A percentile compares a stretch with the other conserved stretches of the same genome.
phyloP scores from a whole-genome alignment of 2,113 vertebrate species.

The Hystrix cristata region DNA sequence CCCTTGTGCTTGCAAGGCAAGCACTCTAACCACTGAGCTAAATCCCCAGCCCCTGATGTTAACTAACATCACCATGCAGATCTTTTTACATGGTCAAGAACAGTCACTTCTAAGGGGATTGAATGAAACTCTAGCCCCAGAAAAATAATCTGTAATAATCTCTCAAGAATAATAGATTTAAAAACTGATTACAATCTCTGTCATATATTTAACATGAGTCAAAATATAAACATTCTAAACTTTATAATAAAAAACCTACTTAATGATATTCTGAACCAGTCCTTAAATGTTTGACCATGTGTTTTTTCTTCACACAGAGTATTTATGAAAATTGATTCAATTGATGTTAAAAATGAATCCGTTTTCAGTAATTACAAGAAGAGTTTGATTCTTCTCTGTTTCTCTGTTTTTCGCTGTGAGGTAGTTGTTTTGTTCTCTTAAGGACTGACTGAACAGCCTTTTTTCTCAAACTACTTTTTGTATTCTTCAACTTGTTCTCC shows the following conservation, averaged over 20 bases:
- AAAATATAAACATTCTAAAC: not conserved
- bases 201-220: not conserved
- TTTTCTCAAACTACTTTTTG: not conserved
- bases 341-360: not conserved
- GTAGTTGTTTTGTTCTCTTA: not conserved
- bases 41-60: not conserved
- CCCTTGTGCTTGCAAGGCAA: too few species aligned
- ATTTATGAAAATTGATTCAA: not conserved
- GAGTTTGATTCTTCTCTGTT: not conserved
- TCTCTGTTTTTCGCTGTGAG: not conserved
- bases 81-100: not conserved
- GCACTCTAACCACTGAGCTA: not conserved
- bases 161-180: not conserved
- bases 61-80: not conserved
- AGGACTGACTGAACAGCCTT: not conserved
- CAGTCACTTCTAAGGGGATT: not conserved
- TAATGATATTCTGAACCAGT: not conserved
- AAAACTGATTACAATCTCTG: not conserved
- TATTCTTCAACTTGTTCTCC: rapidly evolving
- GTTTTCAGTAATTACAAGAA: not conserved
- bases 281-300: not conserved
- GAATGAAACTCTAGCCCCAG: not conserved
- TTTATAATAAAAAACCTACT: not conserved
- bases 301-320: not conserved
- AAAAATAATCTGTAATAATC: not conserved